Base-by-base conservation (phyloP, 2,797 vertebrate genomes). In the Sandelia bainsii region DNA sequence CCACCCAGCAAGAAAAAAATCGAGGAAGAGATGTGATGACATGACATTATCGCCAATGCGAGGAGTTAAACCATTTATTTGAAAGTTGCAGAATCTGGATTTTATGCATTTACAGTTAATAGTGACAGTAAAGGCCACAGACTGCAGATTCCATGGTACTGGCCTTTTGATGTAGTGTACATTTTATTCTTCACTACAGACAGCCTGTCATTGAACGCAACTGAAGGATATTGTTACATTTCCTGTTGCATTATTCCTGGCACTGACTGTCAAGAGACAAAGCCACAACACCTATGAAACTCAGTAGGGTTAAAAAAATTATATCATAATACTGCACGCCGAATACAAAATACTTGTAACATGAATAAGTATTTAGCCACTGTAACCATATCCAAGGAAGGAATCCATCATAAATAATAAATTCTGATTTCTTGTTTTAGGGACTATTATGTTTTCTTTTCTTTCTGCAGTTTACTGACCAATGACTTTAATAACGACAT, bases 1-100 rank as follows among this genome's bases (percentile, higher is more conserved):
- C 69, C 50, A 62, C 22, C 23, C 9, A 72, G 74, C 73, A 78
- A 65, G 51, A 83, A 75, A 83, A 75, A 72, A 51, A 23, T 5
- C 34, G 34, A 49, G 52, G 45, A 20, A 62, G 34, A 57, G 3
- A 70, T 78, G 48, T 58, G 68, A 68, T 77, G 71, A 62, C 22
- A n/a, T 66, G 27, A 75, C 45, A 65, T 50, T 69, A 62, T n/a
- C 53, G 59, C 20, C n/a, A 17, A 7, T 1, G 22, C 23, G 12
- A 14, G 32, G 56, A 17, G 0, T 11, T 44, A 51, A 53, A 46
- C 0, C 11, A 23, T 34, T 19, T 27, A 14, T 66, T 39, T 29
- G 20, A 67, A 64, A 17, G 22, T 3, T 50, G 44, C 34, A 67
- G 37, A 79, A 44, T 65, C 4, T 42, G 32, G 34, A 61, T 39